Evolutionary conservation across 2,113 vertebrate genomes (phyloP), one percentile per base, ranked within the genome.

Genomic region (Nyctereutes procyonoides): DNA sequence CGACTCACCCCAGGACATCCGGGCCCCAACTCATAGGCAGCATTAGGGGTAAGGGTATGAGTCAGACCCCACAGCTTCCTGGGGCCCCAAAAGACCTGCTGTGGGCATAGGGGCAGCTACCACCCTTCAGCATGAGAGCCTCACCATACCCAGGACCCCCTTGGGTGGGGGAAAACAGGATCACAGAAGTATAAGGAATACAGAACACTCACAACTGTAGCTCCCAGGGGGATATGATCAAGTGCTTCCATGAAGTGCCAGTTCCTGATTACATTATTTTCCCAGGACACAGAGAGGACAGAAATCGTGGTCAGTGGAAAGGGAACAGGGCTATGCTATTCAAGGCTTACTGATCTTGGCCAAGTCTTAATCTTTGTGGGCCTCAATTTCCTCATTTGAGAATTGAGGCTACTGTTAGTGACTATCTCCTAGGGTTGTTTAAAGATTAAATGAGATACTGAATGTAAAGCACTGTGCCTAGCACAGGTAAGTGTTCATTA

Each of bases 41-140:
- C 43, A 62, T 28, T 82, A 5, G 80, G 77, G 83, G 65, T 89
- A 71, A 97, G 43, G 90, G 65, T 69, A 90, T 96, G 95, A 98
- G 92, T 98, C 96, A 97, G 93, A 92, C 62, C 73, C 95, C 90
- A 90, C 0, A 11, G 90, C 88, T 97, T 97, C 87, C 96, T 96
- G 96, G 90, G 94, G 90, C 84, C 90, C 86, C 83, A 24, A 79
- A 83, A 12, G 55, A 56, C 71, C 74, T 90, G 48, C 35, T 92
- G n/a, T 84, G 88, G 96, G 88, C 81, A 95, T 22, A 92, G 62
- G 10, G 43, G 76, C 28, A 88, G 56, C 73, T 30, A 95, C 38
- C 82, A 88, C 60, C 58, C 43, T 48, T 97, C 53, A 63, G 74
- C 86, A 38, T 22, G 16, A 87, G 67, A 43, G 65, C 74, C 53